A percentile compares a stretch with the other conserved stretches of the same genome.
Evolutionary conservation across 2,888 invertebrate genomes (phyloP).

Genomic region (Orgyia antiqua): DNA sequence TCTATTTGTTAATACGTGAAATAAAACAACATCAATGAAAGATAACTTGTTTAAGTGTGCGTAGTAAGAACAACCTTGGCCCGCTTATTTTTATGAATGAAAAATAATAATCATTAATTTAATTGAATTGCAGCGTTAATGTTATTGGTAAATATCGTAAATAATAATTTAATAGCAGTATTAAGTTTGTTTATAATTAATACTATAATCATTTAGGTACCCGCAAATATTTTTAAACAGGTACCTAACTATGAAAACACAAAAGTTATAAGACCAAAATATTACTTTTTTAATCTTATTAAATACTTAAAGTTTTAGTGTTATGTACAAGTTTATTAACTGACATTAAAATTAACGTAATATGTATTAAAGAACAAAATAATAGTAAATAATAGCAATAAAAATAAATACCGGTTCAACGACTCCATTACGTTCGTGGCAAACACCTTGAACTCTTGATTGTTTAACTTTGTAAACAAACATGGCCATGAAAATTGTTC

Average conservation of each 20-base stretch:
- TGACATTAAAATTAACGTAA: not conserved
- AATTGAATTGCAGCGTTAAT: not conserved
- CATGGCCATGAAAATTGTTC: slow-evolving; percentile 50
- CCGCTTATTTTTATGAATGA: slow-evolving; percentile 6
- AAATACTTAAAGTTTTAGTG: not conserved
- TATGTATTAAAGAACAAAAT: too few relatives aligned
- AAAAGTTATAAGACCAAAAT: too few relatives aligned
- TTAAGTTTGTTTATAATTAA: too few relatives aligned
- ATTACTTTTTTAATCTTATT: not conserved
- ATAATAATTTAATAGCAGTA: too few relatives aligned
- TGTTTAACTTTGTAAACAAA: slow-evolving; percentile 48
- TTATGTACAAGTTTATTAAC: not conserved
- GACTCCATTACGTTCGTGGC: slow-evolving; percentile 13
- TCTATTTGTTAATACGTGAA: slow-evolving; percentile 31
- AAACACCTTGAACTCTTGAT: slow-evolving; percentile 45
- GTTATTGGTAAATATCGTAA: too few relatives aligned
- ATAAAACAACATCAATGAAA: slow-evolving; percentile 33
- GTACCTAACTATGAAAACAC: too few relatives aligned
- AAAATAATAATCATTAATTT: not conserved
- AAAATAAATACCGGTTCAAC: slow-evolving; percentile 30
- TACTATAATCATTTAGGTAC: too few relatives aligned
- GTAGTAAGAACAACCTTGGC: slow-evolving; percentile 44
- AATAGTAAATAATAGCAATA: not conserved
- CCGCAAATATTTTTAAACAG: too few relatives aligned
- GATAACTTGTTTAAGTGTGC: not conserved